These are phyloP conservation scores for Poecilia gillii DNA, from an alignment of 2,797 vertebrate species.

Conservation along the genomic window DNA sequence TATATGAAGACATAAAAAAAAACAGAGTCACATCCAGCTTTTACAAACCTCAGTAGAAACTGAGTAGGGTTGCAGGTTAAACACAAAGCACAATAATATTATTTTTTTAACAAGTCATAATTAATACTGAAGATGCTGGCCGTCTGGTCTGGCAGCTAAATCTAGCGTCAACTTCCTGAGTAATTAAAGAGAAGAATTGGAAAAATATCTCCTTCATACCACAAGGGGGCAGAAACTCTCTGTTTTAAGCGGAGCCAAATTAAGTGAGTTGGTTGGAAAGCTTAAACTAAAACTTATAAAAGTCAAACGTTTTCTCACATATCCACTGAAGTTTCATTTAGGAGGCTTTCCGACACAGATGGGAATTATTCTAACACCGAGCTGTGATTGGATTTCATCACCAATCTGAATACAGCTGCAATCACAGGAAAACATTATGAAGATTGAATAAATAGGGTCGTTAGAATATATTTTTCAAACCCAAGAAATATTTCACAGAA, in stretches of 20 bases:
- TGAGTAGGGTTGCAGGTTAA: background rate
- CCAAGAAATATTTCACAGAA: background rate
- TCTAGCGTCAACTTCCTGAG: background rate
- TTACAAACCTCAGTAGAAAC: background rate
- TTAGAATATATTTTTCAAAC: background rate
- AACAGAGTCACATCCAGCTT: background rate
- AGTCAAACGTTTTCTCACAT: constrained; percentile 1
- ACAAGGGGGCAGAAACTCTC: constrained; percentile 23
- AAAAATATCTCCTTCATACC: constrained; percentile 1
- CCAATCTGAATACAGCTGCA: background rate
- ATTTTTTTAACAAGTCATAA: background rate
- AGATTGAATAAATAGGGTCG: no score
- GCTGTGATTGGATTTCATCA: background rate
- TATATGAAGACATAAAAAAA: no score
- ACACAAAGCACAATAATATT: background rate
- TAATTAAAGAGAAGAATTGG: background rate
- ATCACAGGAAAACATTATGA: background rate
- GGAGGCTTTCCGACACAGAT: background rate
- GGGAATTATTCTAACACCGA: background rate
- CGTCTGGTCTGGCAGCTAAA: background rate
- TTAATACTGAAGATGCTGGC: background rate
- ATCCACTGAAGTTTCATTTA: background rate
- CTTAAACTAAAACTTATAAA: background rate
- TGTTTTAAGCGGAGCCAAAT: background rate
- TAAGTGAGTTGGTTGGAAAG: background rate